Conservation (phyloP, 2,113 vertebrate genomes). For the Charina bottae region DNA sequence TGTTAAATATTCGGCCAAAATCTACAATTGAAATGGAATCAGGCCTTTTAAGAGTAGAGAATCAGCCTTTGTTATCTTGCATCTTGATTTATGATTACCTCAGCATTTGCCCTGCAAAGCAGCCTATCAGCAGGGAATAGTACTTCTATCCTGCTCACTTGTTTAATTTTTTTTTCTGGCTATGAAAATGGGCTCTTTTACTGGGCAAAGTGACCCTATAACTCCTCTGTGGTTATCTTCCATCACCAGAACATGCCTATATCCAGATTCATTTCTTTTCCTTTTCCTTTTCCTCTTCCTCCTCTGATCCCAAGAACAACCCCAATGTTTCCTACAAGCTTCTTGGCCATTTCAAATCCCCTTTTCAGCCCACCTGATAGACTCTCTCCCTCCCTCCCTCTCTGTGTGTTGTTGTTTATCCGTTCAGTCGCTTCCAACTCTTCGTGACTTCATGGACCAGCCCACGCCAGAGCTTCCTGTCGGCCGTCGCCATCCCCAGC, state of each 20-base stretch:
- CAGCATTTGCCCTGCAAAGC: constrained; percentile 65
- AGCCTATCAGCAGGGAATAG: constrained; percentile 65
- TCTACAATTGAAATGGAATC: constrained; percentile 48
- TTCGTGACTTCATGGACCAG: too few relatives aligned
- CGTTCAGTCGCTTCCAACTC: too few relatives aligned
- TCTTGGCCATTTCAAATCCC: background rate
- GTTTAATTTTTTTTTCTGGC: too few relatives aligned
- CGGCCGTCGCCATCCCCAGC: too few relatives aligned
- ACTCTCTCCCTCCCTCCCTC: background rate
- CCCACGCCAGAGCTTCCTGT: too few relatives aligned
- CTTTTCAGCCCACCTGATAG: background rate
- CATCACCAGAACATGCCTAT: background rate
- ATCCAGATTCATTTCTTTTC: background rate
- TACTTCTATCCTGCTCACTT: background rate
- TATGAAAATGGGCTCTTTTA: background rate
- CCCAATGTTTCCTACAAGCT: too few relatives aligned
- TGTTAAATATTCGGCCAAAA: constrained; percentile 39
- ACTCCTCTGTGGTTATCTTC: background rate
- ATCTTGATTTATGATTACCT: constrained; percentile 74
- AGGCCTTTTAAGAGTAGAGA: constrained; percentile 52
- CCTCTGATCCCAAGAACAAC: background rate
- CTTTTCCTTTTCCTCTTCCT: background rate
- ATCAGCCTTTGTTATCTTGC: constrained; percentile 42
- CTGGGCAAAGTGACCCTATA: background rate
- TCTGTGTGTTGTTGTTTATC: too few relatives aligned